Evolutionary conservation across 2,888 invertebrate genomes (phyloP).

Genomic region (Andrena flavipes): DNA sequence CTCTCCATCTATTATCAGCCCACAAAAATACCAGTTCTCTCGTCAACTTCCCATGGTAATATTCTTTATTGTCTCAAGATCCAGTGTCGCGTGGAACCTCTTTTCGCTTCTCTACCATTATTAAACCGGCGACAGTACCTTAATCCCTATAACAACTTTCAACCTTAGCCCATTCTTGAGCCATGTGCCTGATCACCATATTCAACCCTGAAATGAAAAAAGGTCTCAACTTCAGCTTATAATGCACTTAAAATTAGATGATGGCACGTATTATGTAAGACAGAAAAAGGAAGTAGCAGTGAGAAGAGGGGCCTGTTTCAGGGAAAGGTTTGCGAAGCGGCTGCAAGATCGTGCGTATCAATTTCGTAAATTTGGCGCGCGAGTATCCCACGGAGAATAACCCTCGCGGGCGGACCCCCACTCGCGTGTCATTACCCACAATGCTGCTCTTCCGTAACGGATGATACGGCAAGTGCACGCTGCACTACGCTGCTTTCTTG

Average conservation of each 20-base stretch:
- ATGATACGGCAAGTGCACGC: slow-evolving; percentile 58
- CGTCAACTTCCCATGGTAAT: slow-evolving; percentile 8
- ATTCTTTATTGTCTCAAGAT: slow-evolving; percentile 49
- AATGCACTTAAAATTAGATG: not conserved
- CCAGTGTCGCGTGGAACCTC: slow-evolving; percentile 8
- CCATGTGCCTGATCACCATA: slow-evolving; percentile 30
- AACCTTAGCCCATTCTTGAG: slow-evolving; percentile 24
- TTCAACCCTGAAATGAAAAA: slow-evolving; percentile 38
- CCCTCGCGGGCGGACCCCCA: slow-evolving; percentile 48
- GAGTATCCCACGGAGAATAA: slow-evolving; percentile 25
- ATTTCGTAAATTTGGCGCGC: slow-evolving; percentile 49
- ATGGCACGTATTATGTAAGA: not conserved
- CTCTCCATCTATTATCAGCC: not conserved
- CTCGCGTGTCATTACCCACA: slow-evolving; percentile 63
- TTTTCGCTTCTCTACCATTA: slow-evolving; percentile 44
- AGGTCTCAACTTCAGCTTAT: slow-evolving; percentile 6
- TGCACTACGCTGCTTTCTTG: slow-evolving; percentile 52
- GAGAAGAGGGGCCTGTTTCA: no score
- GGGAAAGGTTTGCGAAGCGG: not conserved
- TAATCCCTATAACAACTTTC: slow-evolving; percentile 45
- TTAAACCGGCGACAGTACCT: slow-evolving; percentile 47
- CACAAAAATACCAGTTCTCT: not conserved
- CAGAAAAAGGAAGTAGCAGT: not conserved
- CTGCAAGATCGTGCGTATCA: not conserved
- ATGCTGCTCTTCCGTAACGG: slow-evolving; percentile 67